Base-by-base conservation (phyloP, 2,888 invertebrate species). In the Sinelater perroti region DNA sequence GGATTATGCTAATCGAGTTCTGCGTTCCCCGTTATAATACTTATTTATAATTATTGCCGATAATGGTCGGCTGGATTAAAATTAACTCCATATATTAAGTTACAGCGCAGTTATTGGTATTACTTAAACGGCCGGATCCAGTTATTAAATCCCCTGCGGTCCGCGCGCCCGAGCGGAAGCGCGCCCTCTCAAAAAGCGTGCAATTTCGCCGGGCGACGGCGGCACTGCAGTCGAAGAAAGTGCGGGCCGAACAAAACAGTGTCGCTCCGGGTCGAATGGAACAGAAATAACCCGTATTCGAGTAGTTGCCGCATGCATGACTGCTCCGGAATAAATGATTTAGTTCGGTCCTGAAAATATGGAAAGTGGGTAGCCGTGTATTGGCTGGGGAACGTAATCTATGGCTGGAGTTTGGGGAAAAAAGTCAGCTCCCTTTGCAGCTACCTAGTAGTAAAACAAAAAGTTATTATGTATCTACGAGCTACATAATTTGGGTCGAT, bases 311-410 rank as follows among this genome's bases (percentile, higher is more conserved):
- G 64, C 64, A 67, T 68, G 69, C 70, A 67, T 67, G 66, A 67
- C 58, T 65, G 69, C 67, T 66, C 60, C 61, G 54, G 67, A 64
- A 70, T 71, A 70, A 72, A 71, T 71, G 70, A 72, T 71, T 71
- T 68, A 69, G 64, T 64, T 68, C 65, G 67, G 61, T 68, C 68
- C 69, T 68, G 70, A 71, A 72, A 72, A 74, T 73, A 73, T 72
- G 72, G 71, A 74, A 73, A 73, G 71, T 72, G 70, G 70, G 70
- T 72, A 71, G 70, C 68, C 69, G 66, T 71, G 71, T 71, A 70
- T 70, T 60, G 65, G 64, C 63, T 60, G 44, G 65, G 60, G 63
- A 64, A 59, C 47, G 47, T 54, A 64, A 61, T 58, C 60, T 58
- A 60, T 54, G 53, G 52, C 55, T 49, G 35, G 61, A 51, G 55